A percentile compares a stretch with the other conserved stretches of the same genome.
These are phyloP conservation scores for Macrophya annulata DNA, from an alignment of 2,888 invertebrate species.

Conservation along the genomic window DNA sequence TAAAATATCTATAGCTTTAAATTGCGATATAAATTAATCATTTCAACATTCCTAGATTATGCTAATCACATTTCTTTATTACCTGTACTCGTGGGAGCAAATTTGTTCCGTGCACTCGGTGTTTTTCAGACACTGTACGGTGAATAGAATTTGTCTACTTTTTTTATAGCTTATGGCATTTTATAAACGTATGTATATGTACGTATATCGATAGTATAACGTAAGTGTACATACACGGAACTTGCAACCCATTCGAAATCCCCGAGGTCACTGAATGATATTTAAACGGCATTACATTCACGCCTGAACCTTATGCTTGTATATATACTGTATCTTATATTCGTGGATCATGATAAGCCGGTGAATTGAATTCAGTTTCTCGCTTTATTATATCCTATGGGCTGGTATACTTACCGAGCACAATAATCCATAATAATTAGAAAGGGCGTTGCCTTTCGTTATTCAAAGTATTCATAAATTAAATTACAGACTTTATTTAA, in stretches of 20 bases:
- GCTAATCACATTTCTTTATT: not conserved
- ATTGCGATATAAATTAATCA: too few relatives aligned
- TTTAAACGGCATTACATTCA: constrained; percentile 56
- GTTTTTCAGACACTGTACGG: not conserved
- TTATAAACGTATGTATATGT: not conserved
- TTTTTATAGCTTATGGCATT: not conserved
- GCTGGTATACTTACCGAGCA: not conserved
- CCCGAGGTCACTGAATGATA: constrained; percentile 47
- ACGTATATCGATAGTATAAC: not conserved
- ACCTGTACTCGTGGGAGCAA: not conserved
- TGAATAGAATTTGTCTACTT: constrained; percentile 30
- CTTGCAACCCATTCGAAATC: not conserved
- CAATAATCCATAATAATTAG: constrained; percentile 1
- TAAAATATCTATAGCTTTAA: too few relatives aligned
- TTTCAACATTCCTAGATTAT: not conserved
- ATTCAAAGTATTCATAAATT: not conserved
- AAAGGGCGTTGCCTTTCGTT: constrained; percentile 16
- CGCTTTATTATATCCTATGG: not conserved
- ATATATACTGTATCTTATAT: not conserved
- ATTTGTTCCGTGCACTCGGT: not conserved
- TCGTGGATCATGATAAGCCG: constrained; percentile 34
- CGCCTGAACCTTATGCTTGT: constrained; percentile 35
- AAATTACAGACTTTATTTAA: not conserved
- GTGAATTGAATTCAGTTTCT: constrained; percentile 17
- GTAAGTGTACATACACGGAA: constrained; percentile 40